These are phyloP conservation scores for Aphis gossypii DNA, from an alignment of 1,140 invertebrate genomes.

Conservation along the genomic window DNA sequence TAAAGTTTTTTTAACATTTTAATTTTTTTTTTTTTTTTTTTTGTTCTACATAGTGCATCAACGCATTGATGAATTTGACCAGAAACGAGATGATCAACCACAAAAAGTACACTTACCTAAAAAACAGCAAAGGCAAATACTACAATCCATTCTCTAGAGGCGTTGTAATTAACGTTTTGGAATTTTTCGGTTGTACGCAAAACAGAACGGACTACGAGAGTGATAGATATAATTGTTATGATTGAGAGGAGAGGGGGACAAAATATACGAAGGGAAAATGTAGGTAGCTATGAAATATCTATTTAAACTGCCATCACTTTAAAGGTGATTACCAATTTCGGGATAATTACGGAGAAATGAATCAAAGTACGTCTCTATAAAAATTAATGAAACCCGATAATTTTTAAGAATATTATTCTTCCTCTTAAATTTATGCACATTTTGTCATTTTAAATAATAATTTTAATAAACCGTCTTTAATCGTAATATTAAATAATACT, in stretches of 20 bases:
- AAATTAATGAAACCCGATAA: neutral
- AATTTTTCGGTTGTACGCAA: conserved; percentile 73
- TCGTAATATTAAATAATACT: neutral
- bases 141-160: conserved; percentile 89
- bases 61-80: conserved; percentile 89
- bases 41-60: conserved; percentile 72
- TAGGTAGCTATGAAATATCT: neutral
- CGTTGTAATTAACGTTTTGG: conserved; percentile 82
- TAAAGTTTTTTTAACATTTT: neutral
- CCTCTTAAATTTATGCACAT: neutral
- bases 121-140: conserved; percentile 85
- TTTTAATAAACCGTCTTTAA: conserved; percentile 12
- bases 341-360: neutral
- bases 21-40: neutral
- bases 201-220: neutral
- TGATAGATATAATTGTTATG: neutral
- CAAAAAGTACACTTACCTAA: conserved; percentile 86
- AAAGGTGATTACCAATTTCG: neutral
- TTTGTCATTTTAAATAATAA: neutral
- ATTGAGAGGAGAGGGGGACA: neutral
- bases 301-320: conserved; percentile 17
- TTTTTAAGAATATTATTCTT: neutral
- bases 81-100: conserved; percentile 95
- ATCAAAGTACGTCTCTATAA: neutral
- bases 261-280: neutral